Percentiles rank a stretch among this genome's conserved stretches.
phyloP scores from a whole-genome alignment of 2,797 vertebrate genomes.

The Stomatorhinus walkeri region DNA sequence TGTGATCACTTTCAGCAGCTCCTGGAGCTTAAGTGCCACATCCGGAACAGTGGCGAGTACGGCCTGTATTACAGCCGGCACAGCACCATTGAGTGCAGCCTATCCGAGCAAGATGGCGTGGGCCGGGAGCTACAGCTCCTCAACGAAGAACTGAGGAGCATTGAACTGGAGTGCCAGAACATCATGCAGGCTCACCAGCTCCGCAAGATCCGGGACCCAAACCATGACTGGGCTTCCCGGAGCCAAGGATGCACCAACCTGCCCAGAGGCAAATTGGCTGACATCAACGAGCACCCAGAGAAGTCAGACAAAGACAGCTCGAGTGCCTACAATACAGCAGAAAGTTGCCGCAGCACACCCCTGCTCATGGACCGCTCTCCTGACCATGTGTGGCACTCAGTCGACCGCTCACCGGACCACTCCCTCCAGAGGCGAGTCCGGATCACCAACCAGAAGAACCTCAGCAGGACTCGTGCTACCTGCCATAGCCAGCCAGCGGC shows the following conservation, averaged over 20 bases:
- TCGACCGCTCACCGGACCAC: constrained; percentile 51
- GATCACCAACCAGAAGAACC: constrained; percentile 84
- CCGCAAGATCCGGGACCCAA: constrained; percentile 65
- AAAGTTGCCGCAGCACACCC: constrained; percentile 85
- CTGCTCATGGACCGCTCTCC: constrained; percentile 73
- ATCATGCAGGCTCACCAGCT: constrained; percentile 90
- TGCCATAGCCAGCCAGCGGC: constrained; percentile 36
- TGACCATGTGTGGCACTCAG: constrained; percentile 33
- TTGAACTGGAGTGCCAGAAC: constrained; percentile 90
- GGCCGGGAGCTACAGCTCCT: constrained; percentile 85
- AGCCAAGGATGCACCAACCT: constrained; percentile 48
- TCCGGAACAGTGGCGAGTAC: constrained; percentile 77
- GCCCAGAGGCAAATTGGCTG: constrained; percentile 67
- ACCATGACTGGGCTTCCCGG: constrained; percentile 42
- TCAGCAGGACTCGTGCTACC: constrained; percentile 53
- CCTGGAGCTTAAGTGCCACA: constrained; percentile 89
- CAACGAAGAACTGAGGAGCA: constrained; percentile 86
- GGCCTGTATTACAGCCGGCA: constrained; percentile 86
- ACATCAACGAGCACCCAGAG: constrained; percentile 81
- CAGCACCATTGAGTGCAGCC: constrained; percentile 78
- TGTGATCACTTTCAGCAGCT: constrained; percentile 83
- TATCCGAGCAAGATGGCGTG: constrained; percentile 67
- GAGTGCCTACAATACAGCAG: constrained; percentile 90
- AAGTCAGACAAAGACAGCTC: constrained; percentile 88
- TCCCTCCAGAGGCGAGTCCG: constrained; percentile 77